Evolutionary conservation across 2,113 vertebrate species (phyloP), one percentile per base, ranked within the genome.

Genomic region (Rutilus rutilus): DNA sequence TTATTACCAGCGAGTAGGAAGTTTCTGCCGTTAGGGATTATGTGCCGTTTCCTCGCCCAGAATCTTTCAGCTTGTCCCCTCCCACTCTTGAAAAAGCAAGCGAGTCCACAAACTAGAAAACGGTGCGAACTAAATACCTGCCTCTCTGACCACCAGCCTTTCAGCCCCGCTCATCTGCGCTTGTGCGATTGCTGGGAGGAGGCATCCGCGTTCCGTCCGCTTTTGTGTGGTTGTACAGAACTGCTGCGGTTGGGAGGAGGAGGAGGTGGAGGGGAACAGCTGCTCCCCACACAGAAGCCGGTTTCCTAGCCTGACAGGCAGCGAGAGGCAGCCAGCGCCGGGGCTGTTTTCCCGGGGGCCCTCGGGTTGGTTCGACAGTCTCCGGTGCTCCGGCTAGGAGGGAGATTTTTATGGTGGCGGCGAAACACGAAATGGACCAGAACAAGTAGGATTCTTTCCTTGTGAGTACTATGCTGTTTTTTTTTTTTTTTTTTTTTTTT

Each of bases 11-110:
- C 88, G 81, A 94, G 94, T 95, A 96, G 95, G 92, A 93, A 92
- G 86, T 95, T 94, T 95, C 94, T 93, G 92, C 88, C 93, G 91
- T 93, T 95, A 96, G 94, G 96, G 96, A 97, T 97, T 97, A 95
- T 96, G 95, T 94, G 93, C 94, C 93, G 92, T 97, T 97, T 97
- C 95, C 96, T 96, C 90, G 93, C 92, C 94, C 93, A 80, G 92
- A 94, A 89, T 94, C 94, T 94, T 75, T 89, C 87, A 67, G 77
- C 87, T 93, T 94, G 94, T 96, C 96, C 96, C 96, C 96, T 96
- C 96, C 96, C 96, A 95, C 96, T 93, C 79, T 62, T 91, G 85
- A 89, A 92, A 94, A 92, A 94, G 92, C 93, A 92, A 92, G 93
- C 94, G 94, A 92, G 93, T 93, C 92, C 90, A 93, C 95, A 89